Evolutionary conservation across 2,797 vertebrate species (phyloP).

Genomic region (Kryptopterus vitreolus): DNA sequence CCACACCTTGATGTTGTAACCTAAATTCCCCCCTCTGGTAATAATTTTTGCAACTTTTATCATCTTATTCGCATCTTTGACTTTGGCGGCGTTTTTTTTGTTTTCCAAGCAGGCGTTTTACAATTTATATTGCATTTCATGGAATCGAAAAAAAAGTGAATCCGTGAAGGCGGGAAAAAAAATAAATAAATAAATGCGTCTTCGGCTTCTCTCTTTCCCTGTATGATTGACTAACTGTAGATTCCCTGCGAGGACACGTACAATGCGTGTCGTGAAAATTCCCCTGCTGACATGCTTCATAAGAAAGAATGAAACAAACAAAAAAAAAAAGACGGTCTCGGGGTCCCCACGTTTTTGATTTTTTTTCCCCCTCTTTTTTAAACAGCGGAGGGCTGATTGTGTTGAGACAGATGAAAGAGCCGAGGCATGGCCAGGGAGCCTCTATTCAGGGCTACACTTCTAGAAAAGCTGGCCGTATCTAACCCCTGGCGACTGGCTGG

Average conservation of each 20-base stretch:
- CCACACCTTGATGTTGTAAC: conserved; percentile 45
- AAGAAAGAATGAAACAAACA: conserved; percentile 51
- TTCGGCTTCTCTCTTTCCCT: conserved; percentile 23
- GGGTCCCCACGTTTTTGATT: conserved; percentile 62
- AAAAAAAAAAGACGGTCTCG: conserved; percentile 54
- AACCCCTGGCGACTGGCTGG: conserved; percentile 68
- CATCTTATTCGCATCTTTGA: conserved; percentile 44
- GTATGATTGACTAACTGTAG: conserved; percentile 51
- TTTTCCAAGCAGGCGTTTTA: conserved; percentile 20
- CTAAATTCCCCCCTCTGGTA: conserved; percentile 44
- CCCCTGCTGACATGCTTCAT: conserved; percentile 53
- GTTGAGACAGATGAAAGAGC: conserved; percentile 67
- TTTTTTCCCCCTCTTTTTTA: conserved; percentile 53
- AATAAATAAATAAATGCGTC: conserved; percentile 22
- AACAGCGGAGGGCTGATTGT: conserved; percentile 61
- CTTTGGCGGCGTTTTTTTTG: conserved; percentile 15
- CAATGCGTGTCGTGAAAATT: conserved; percentile 45
- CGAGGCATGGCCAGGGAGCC: conserved; percentile 50
- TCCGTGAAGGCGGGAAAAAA: no score
- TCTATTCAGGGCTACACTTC: conserved; percentile 63
- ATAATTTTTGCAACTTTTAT: conserved; percentile 62
- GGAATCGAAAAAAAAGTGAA: conserved; percentile 22
- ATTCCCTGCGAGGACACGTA: conserved; percentile 51
- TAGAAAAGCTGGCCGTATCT: conserved; percentile 66
- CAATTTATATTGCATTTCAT: conserved; percentile 12